Conservation (phyloP, 2,888 invertebrate species). For the Sycophila texana region DNA sequence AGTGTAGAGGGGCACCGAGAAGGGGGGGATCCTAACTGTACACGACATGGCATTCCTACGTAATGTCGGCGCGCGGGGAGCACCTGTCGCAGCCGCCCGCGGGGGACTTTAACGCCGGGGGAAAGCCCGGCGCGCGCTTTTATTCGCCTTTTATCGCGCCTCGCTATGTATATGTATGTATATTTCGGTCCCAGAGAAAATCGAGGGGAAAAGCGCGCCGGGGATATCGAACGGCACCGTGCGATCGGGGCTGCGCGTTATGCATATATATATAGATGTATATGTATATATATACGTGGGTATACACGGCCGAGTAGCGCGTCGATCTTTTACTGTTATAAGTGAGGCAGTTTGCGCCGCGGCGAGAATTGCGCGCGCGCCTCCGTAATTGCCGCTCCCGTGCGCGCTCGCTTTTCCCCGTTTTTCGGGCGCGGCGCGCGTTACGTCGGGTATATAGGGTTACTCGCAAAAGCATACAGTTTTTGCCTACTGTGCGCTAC, state of each 20-base stretch:
- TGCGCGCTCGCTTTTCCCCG: no score
- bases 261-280: neutral
- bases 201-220: neutral
- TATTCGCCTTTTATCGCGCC: neutral
- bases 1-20: neutral
- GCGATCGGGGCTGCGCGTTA: neutral
- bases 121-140: conserved; percentile 1
- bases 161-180: no score
- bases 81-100: conserved; percentile 37
- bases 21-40: conserved; percentile 46
- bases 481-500: no score
- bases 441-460: no score
- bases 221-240: neutral
- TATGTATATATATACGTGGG: neutral
- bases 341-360: neutral
- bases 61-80: conserved; percentile 13
- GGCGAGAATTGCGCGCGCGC: neutral
- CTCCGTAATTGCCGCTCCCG: no score
- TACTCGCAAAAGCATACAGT: no score
- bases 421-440: no score
- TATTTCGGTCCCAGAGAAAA: neutral
- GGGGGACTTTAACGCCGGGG: conserved; percentile 4
- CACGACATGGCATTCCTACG: conserved; percentile 50
- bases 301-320: neutral
- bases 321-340: conserved; percentile 6